phyloP scores from a whole-genome alignment of 1,140 invertebrate species.

The Drosophila bocqueti region DNA sequence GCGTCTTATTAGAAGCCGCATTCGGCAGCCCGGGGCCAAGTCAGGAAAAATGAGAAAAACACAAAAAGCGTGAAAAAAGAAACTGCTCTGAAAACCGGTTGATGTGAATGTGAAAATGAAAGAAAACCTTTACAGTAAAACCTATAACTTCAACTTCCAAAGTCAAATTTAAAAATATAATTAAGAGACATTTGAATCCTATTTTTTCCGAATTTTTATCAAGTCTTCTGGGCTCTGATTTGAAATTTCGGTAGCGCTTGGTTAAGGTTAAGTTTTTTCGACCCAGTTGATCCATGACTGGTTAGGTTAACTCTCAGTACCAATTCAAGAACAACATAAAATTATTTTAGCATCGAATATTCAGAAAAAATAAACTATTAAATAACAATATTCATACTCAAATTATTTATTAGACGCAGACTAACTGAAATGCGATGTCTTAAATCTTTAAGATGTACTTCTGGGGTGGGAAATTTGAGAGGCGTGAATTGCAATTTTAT shows the following conservation, averaged over 20 bases:
- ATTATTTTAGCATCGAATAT: neutral
- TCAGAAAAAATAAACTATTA: neutral
- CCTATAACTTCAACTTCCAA: neutral
- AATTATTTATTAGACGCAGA: too few relatives aligned
- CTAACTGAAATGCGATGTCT: neutral
- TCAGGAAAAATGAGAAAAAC: conserved; percentile 54
- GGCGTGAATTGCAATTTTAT: neutral
- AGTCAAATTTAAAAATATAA: neutral
- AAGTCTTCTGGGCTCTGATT: neutral
- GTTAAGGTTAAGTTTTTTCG: neutral
- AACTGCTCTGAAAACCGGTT: conserved; percentile 62
- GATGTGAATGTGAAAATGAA: conserved; percentile 69
- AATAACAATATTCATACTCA: neutral
- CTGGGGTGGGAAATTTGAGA: neutral
- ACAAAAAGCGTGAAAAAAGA: conserved; percentile 26
- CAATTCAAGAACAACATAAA: too few relatives aligned
- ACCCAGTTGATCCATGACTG: neutral
- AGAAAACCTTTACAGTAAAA: conserved; percentile 62
- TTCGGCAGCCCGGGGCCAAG: conserved; percentile 41
- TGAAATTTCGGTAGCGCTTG: too few relatives aligned
- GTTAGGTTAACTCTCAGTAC: too few relatives aligned
- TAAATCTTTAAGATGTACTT: neutral
- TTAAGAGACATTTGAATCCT: too few relatives aligned
- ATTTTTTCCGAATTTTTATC: neutral
- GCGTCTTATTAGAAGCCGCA: conserved; percentile 68